A percentile compares a stretch with the other conserved stretches of the same genome.
Conservation (phyloP, 2,113 vertebrate genomes). For the Pedetes capensis region DNA sequence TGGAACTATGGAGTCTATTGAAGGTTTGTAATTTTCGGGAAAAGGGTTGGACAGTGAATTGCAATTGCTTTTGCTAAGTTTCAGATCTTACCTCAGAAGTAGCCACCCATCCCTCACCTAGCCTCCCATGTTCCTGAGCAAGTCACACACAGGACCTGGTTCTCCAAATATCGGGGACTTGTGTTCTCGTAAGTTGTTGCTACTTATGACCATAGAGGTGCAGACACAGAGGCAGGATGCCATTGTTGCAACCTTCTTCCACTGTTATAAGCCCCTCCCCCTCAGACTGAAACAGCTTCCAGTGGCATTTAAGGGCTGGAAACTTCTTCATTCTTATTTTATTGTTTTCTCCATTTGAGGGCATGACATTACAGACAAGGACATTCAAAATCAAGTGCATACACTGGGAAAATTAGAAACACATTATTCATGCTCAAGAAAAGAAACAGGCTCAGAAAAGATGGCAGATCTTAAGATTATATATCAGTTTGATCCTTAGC, state of each 20-base stretch:
- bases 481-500: background rate
- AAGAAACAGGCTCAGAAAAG: background rate
- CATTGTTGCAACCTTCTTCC: background rate
- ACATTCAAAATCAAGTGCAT: background rate
- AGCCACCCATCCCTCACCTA: background rate
- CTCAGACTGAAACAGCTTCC: background rate
- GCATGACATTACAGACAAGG: background rate
- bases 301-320: background rate
- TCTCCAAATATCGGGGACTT: background rate
- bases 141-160: background rate
- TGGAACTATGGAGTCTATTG: background rate
- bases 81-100: background rate
- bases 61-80: background rate
- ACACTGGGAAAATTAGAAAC: background rate
- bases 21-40: background rate
- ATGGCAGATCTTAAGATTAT: background rate
- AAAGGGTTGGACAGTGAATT: background rate
- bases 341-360: background rate
- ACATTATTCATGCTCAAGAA: background rate
- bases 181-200: background rate
- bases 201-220: background rate
- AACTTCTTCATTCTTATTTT: background rate
- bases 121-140: background rate
- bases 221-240: background rate
- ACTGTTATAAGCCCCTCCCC: too few species aligned